Base-by-base conservation (phyloP, 2,113 vertebrate species). In the Enhydra lutris region DNA sequence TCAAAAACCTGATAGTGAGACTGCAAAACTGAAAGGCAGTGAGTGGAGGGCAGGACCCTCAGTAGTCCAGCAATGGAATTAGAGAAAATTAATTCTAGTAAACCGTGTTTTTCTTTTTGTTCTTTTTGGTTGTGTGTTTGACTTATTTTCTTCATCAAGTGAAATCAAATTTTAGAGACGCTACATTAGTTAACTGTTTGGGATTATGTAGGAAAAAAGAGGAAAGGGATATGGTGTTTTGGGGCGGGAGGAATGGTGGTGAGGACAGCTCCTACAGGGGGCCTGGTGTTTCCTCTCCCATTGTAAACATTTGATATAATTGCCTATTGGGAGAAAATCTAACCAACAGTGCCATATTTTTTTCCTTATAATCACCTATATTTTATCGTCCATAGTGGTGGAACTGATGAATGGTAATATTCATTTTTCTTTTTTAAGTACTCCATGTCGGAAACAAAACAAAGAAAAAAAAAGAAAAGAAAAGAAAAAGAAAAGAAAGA, bases 381-480 rank as follows among this genome's bases (percentile, higher is more conserved):
- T 96, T 93, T 96, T 94, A 91, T 69, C 79, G 80, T 84, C 80
- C 1, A 1, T 39, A 45, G 65, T 20, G 63, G 83, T 82, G 57
- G 88, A 86, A 94, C 94, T 98, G 97, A 89, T 81, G 95, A 97
- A 96, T 96, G 87, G 18, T 55, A 79, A 92, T 96, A 94, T 90
- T 96, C 96, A 83, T 96, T 92, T 9, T 78, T 83, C 91, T 95
- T 97, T 97, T 94, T 97, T 97, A 97, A 98, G 93, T 90, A 96
- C 57, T 96, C 79, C 10, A 85, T 94, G 96, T 97, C 93, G 1
- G 63, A 7, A 17, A 34, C 7, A 67, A 67, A 67, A 67, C 7
- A 34, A 15, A 15, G 14, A 29, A 26, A 63, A 5, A 11, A 13
- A 29, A 63, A 63, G 2, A 15, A 67, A 67, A 34, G 87, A 94